Percentiles rank a stretch among this genome's conserved stretches.
These are phyloP conservation scores for Ancistrus triradiatus DNA, from an alignment of 2,113 vertebrate species.

Conservation along the genomic window DNA sequence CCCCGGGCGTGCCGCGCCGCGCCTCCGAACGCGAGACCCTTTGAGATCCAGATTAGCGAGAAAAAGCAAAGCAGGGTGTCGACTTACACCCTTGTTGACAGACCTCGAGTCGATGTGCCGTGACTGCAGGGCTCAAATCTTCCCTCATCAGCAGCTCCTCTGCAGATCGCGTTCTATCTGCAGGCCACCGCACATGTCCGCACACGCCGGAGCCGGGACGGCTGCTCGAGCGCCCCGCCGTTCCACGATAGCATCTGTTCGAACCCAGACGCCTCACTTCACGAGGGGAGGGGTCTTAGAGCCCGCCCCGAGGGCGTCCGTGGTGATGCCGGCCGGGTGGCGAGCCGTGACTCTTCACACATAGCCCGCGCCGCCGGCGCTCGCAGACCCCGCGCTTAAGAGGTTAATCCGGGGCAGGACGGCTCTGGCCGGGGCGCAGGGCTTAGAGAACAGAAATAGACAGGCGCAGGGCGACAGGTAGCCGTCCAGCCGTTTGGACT, in stretches of 20 bases:
- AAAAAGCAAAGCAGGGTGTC: conserved; percentile 3
- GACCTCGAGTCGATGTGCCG: conserved; percentile 13
- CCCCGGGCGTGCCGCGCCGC: too few species aligned
- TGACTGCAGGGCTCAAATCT: conserved; percentile 14
- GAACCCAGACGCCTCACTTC: too few species aligned
- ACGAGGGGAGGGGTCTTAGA: too few species aligned
- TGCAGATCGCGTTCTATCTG: background rate
- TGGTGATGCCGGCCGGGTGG: background rate
- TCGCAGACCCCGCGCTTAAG: conserved; percentile 3
- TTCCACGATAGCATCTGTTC: conserved; percentile 19
- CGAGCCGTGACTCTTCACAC: background rate
- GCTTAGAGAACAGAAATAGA: conserved; percentile 23
- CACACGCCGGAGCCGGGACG: conserved; percentile 6
- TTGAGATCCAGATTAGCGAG: background rate
- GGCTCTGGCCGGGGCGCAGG: background rate
- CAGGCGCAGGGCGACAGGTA: background rate
- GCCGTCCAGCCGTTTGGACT: background rate
- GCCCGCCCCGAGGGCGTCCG: too few species aligned
- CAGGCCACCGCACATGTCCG: conserved; percentile 18
- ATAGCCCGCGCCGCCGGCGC: background rate
- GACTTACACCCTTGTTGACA: conserved; percentile 26
- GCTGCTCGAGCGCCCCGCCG: background rate
- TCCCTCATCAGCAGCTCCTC: background rate
- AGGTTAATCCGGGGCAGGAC: conserved; percentile 30
- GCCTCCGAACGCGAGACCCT: background rate